A percentile compares a stretch with the other conserved stretches of the same genome.
Conservation (phyloP, 2,888 invertebrate genomes). For the Ypsolopha scabrella region DNA sequence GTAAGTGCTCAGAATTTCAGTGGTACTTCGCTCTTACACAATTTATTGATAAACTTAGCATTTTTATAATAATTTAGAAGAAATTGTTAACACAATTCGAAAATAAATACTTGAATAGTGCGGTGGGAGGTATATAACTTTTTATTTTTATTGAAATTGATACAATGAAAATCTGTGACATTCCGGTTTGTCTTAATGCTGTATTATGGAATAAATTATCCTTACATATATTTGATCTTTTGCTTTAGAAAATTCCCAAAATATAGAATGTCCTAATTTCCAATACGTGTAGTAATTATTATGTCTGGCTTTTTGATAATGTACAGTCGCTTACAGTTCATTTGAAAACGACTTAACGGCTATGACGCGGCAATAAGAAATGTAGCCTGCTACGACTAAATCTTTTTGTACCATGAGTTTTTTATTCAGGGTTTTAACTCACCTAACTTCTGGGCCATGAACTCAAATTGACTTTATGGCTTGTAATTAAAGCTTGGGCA, state of each 20-base stretch:
- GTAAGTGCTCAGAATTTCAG: conserved; percentile 53
- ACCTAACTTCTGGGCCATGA: no score
- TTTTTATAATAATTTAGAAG: conserved; percentile 68
- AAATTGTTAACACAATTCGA: conserved; percentile 58
- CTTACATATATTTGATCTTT: conserved; percentile 42
- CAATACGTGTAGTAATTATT: no score
- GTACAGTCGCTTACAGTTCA: no score
- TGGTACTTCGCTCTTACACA: conserved; percentile 63
- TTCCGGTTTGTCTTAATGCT: conserved; percentile 70
- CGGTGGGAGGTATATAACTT: conserved; percentile 45
- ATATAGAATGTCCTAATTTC: no score
- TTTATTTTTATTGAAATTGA: conserved; percentile 60
- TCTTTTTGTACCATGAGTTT: no score
- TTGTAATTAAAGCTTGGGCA: no score
- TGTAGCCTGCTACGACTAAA: no score
- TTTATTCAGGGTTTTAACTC: no score
- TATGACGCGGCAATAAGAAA: no score
- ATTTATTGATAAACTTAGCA: conserved; percentile 66
- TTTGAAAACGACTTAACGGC: no score
- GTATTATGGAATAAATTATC: conserved; percentile 71
- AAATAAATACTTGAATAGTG: conserved; percentile 49
- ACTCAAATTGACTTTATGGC: no score
- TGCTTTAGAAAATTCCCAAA: neutral
- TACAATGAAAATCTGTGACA: conserved; percentile 61
- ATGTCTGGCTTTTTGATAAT: no score